Evolutionary conservation across 2,888 invertebrate species (phyloP), one percentile per base, ranked within the genome.

Genomic region (Fabriciana adippe): DNA sequence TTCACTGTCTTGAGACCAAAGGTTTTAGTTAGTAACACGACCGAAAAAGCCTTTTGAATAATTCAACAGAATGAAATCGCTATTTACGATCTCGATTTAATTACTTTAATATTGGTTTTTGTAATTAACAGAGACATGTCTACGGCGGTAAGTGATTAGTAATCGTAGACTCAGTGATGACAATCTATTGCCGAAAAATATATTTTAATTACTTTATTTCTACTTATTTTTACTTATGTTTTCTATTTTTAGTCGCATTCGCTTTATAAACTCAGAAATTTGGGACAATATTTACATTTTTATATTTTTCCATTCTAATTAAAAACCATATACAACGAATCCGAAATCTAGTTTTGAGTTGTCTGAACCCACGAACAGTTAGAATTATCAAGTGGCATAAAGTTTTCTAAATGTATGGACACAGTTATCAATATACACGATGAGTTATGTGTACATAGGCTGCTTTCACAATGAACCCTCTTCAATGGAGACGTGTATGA

Each of bases 31-130:
- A 41, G 61, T 35, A 50, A 18, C 51, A 61, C 18, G 59, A 26
- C 26, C 47, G 26, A 31, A 59, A 41, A 59, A 68, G 35, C 64
- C n/a, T 59, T 16, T 64, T 70, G 67, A 67, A 70, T 70, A 64
- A 67, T 70, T 67, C 61, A 67, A 61, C 18, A 35, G 54, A 45
- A 66, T 51, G 35, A 65, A 53, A 56, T 56, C 64, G 35, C n/a
- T 13, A 56, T 51, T 60, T 59, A 64, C 55, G 56, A 61, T 56
- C 64, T 61, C 55, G 21, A 41, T 64, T 61, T 61, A 51, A 65
- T 61, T 51, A 65, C 31, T 55, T 45, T 54, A 68, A 18, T 47
- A 65, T 60, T 41, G 64, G 68, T 61, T 61, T 60, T 64, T 61
- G 61, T 55, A 68, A 68, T 68, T 68, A 51, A 65, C 51, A 56